Conservation (phyloP, 2,113 vertebrate species). For the Pterocles orientalis region DNA sequence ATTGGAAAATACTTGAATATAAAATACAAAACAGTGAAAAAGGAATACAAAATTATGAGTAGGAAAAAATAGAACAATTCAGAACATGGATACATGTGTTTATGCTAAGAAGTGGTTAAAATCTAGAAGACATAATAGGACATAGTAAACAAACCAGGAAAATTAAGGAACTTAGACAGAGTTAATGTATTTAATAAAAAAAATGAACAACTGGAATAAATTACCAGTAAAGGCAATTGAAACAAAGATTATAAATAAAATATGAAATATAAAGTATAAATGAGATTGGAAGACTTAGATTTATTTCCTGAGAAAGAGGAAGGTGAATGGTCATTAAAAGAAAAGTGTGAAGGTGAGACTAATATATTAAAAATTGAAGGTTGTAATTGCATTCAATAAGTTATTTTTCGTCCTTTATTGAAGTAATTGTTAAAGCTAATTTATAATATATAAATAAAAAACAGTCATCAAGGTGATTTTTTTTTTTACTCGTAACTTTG, state of each 20-base stretch:
- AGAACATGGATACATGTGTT: background rate
- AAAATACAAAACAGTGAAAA: background rate
- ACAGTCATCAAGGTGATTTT: background rate
- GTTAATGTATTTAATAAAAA: constrained; percentile 9
- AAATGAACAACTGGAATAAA: constrained; percentile 43
- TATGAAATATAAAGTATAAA: constrained; percentile 68
- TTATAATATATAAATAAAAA: constrained; percentile 19
- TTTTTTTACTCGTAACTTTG: background rate
- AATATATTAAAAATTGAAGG: constrained; percentile 1
- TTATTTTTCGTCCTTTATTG: constrained; percentile 1
- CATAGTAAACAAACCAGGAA: background rate
- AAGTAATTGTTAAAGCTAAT: constrained; percentile 20
- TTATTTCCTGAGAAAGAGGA: constrained; percentile 43
- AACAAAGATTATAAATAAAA: constrained; percentile 65
- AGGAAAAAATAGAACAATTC: background rate
- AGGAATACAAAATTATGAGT: background rate
- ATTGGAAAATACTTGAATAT: background rate
- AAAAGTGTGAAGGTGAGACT: constrained; percentile 27
- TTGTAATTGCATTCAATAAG: background rate
- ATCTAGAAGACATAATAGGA: background rate
- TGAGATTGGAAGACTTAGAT: constrained; percentile 55
- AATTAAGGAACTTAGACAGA: background rate
- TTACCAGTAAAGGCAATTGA: constrained; percentile 55
- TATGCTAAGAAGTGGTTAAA: background rate
- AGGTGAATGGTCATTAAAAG: background rate